Base-by-base conservation (phyloP, 2,888 invertebrate genomes). In the Plemyria rubiginata region DNA sequence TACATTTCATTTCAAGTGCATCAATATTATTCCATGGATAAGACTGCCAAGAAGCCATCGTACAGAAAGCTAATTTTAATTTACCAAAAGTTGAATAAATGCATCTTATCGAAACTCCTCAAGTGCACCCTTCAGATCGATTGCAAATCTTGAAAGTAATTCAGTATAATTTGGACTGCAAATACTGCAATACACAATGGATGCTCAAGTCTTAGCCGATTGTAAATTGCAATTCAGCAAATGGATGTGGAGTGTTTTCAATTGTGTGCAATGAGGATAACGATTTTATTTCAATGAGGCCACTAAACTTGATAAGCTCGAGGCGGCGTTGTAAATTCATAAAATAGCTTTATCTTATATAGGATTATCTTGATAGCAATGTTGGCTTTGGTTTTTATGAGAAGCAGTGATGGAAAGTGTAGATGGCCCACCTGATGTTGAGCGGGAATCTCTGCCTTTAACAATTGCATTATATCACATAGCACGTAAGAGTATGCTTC, bases 241-340 rank as follows among this genome's bases (percentile, higher is more conserved):
- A 57, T 55, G 46, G 16, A 51, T 28, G 54, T 48, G 7, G 50
- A 56, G 63, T 68, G 55, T 55, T 55, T 49, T 58, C 8, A 28
- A 57, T 46, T 54, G 38, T 12, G 11, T 4, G 16, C 45, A 38
- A 59, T 59, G n/a, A 36, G 55, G 16, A 32, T 43, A 22, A 22
- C 16, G 16, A 49, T 32, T 48, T 53, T 22, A 46, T 29, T 60
- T 52, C 40, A 63, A 59, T 63, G 57, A 43, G 29, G 52, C 9
- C 55, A 29, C 28, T 63, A 55, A 58, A 59, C 41, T 52, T 55
- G 40, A 59, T 40, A 38, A 28, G 3, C 41, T 55, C 48, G 40
- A 59, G 40, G 29, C 28, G 9, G 51, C 15, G 12, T 15, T 29
- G 8, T 53, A 41, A 53, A 41, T 9, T 40, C 11, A 11, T 16